phyloP scores from a whole-genome alignment of 2,797 vertebrate species.

The Micrastur ruficollis region DNA sequence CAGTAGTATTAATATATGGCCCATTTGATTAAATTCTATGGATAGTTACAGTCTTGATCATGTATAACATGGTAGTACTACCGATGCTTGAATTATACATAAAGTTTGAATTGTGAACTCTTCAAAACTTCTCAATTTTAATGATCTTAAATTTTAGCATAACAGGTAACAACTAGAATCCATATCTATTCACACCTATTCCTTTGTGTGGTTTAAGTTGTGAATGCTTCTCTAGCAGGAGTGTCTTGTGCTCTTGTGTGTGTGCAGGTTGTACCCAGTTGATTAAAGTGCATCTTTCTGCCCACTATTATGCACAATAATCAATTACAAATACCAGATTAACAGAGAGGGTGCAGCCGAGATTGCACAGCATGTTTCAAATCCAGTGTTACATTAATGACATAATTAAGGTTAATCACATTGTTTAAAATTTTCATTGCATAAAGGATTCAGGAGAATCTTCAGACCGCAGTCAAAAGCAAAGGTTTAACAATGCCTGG shows the following conservation, averaged over 20 bases:
- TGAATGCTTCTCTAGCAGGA: neutral
- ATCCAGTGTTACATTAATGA: neutral
- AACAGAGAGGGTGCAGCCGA: neutral
- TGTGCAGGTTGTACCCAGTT: neutral
- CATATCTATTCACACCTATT: neutral
- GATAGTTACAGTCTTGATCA: neutral
- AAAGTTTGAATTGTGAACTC: neutral
- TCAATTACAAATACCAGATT: neutral
- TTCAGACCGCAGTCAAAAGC: neutral
- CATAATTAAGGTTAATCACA: slow-evolving; percentile 12
- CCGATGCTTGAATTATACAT: neutral
- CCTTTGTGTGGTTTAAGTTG: neutral
- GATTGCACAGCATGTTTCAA: neutral
- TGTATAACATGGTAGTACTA: neutral
- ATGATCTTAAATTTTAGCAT: neutral
- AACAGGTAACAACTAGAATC: neutral
- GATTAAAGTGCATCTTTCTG: neutral
- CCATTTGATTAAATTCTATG: neutral
- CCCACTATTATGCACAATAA: neutral
- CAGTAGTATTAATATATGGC: neutral
- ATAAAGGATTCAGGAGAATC: neutral
- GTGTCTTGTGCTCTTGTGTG: fast-evolving
- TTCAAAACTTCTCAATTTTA: neutral
- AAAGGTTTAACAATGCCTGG: slow-evolving; percentile 30
- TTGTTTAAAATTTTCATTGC: slow-evolving; percentile 16